A percentile compares a stretch with the other conserved stretches of the same genome.
Evolutionary conservation across 1,140 invertebrate genomes (phyloP).

Genomic region (Venustaconcha ellipsiformis): DNA sequence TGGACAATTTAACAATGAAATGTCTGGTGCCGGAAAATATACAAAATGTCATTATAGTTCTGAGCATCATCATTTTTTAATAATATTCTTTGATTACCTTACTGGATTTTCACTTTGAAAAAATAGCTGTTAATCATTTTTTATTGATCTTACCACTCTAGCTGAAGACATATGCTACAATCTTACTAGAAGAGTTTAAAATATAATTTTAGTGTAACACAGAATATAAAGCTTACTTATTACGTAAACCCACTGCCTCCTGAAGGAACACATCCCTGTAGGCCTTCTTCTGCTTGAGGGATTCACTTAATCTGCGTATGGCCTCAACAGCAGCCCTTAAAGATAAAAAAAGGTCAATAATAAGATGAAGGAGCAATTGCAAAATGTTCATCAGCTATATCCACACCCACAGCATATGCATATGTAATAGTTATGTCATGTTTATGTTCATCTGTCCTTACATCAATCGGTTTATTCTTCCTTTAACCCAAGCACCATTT

Average conservation of each 20-base stretch:
- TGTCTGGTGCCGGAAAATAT: no score
- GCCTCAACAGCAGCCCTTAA: slow-evolving; percentile 63
- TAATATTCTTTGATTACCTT: no score
- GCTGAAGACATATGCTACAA: background rate
- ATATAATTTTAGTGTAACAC: background rate
- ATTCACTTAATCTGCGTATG: slow-evolving; percentile 63
- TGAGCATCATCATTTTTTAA: no score
- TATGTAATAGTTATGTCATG: background rate
- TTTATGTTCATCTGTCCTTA: background rate
- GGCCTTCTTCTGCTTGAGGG: slow-evolving; percentile 62
- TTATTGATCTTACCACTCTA: no score
- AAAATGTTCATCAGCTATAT: background rate
- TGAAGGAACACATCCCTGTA: slow-evolving; percentile 66
- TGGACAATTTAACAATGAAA: no score
- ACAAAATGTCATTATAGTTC: no score
- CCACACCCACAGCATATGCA: background rate
- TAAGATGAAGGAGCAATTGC: background rate
- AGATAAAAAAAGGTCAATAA: background rate
- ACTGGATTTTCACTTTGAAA: no score
- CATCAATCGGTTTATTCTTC: background rate
- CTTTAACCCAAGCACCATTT: no score
- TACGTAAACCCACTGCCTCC: slow-evolving; percentile 64
- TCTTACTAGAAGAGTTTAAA: background rate
- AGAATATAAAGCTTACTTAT: slow-evolving; percentile 47
- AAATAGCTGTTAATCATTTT: no score